Evolutionary conservation across 2,797 vertebrate genomes (phyloP), one percentile per base, ranked within the genome.

Genomic region (Threskiornis aethiopicus): DNA sequence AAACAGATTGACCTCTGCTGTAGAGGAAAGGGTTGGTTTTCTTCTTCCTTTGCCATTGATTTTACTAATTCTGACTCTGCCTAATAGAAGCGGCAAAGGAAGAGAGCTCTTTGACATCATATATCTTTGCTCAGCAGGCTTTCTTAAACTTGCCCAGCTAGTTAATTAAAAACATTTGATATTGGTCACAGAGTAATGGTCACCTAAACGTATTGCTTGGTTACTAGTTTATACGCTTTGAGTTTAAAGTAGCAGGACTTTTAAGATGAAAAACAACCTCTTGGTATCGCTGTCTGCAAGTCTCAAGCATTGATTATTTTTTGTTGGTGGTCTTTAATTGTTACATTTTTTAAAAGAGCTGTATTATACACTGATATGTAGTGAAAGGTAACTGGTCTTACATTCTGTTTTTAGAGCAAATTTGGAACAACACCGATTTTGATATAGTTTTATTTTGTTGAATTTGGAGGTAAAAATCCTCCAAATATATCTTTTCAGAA

Each of bases 121-220:
- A 42, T 20, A 21, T 72, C 58, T 84, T 86, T 86, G 42, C 79
- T 76, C 87, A 88, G 73, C 51, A 90, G 70, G 89, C 16, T 66
- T 91, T 87, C 77, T 84, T 90, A 82, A 93, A 71, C 51, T 84
- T 79, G 9, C 26, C 35, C 44, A 82, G 59, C 28, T 62, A 78
- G 49, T 37, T 90, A 93, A 94, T 91, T 88, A 76, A 92, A 95
- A 93, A 47, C 22, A 59, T 91, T 90, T 90, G 41, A 84, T 76
- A 88, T 14, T 66, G 44, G 72, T 84, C 95, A 95, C 61, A 89
- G 69, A 87, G 24, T 77, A 85, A 86, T 29, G 24, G 69, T 65
- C 54, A 69, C 16, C 25, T 67, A 57, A 85, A 69, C 1, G 1
- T 10, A 46, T 54, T 86, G 70, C 51, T 62, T 75, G 31, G 29